Evolutionary conservation across 2,797 vertebrate genomes (phyloP), one percentile per base, ranked within the genome.

Genomic region (Rhinogobio ventralis): DNA sequence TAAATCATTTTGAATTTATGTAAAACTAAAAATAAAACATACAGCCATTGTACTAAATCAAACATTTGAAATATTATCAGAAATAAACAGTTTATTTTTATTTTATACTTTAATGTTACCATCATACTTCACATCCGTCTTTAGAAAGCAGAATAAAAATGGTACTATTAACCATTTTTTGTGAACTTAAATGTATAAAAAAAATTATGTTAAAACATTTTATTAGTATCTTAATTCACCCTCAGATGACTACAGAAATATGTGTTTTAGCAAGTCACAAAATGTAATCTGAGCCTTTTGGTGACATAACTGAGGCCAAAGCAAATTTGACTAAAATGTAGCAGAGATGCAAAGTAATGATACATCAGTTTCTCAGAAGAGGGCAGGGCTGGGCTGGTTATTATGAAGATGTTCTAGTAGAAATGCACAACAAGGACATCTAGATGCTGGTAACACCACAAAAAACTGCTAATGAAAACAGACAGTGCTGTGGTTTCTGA

Each of bases 401-500:
- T 42, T 23, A 23, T 55, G n/a, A 66, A 25, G 14, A 23, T 6
- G 23, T 42, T 83, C 15, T 23, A 20, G 25, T 17, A 17, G 9
- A 39, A 45, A 39, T 1, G 45, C 15, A 17, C 25, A 53, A 30
- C 85, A 87, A 84, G 77, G 86, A 81, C 71, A 81, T 71, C 20
- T 76, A 9, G 11, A 68, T 77, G 82, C 73, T 45, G 49, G 49
- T 39, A n/a, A 68, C 62, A 2, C 62, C 72, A 76, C n/a, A 19
- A 14, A 64, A n/a, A 62, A 69, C 64, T 11, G 45, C 23, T 30
- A 55, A 30, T 68, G 17, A 55, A 49, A 83, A 76, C 81, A 83
- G 60, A 84, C 64, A 67, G 17, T 6, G 19, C 33, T 77, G 36
- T 23, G 51, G n/a, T 77, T 77, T 55, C 23, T 13, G 49, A 55